Percentiles rank a stretch among this genome's conserved stretches.
Evolutionary conservation across 2,113 vertebrate genomes (phyloP).

Genomic region (Platysternon megacephalum): DNA sequence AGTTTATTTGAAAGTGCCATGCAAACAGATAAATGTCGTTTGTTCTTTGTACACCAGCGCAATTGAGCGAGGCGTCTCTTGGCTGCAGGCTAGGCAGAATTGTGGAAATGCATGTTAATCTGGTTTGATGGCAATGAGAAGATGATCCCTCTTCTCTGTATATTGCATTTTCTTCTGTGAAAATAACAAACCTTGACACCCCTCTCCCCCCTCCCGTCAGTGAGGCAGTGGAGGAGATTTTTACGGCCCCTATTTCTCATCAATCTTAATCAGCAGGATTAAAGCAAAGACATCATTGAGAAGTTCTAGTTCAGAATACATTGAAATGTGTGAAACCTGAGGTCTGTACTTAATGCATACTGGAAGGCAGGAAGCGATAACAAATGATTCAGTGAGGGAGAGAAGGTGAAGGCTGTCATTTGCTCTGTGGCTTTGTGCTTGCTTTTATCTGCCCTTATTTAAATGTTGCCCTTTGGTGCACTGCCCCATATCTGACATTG

Average conservation of each 20-base stretch:
- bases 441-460: constrained; percentile 1
- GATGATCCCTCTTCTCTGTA: background rate
- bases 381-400: background rate
- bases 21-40: background rate
- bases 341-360: background rate
- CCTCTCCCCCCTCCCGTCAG: background rate
- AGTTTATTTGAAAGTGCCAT: background rate
- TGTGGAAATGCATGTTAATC: background rate
- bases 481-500: background rate
- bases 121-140: background rate
- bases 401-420: background rate
- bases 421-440: constrained; percentile 8
- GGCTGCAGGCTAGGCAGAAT: background rate
- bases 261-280: constrained; percentile 21
- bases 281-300: background rate
- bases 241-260: background rate
- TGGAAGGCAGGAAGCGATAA: background rate
- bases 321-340: background rate
- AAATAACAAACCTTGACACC: background rate
- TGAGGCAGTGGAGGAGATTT: background rate
- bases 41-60: background rate
- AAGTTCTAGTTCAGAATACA: background rate
- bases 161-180: background rate
- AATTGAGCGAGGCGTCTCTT: background rate
- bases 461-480: background rate